Percentiles rank a stretch among this genome's conserved stretches.
Evolutionary conservation across 2,113 vertebrate species (phyloP).

Genomic region (Chroicocephalus ridibundus): DNA sequence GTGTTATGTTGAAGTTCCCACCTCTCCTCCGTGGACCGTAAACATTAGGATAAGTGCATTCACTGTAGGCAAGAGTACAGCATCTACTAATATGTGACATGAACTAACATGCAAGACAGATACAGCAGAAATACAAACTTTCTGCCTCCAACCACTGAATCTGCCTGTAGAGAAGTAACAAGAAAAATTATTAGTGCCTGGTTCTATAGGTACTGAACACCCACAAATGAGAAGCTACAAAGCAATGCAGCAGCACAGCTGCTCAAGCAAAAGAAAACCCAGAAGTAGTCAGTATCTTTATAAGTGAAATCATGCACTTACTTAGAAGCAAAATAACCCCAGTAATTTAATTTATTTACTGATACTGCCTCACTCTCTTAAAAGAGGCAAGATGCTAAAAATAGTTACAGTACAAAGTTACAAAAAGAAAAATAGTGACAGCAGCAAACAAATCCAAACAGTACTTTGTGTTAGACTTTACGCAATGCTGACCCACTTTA

Average conservation of each 20-base stretch:
- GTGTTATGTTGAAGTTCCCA: neutral
- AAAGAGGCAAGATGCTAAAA: constrained; percentile 24
- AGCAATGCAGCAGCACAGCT: neutral
- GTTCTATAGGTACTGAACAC: neutral
- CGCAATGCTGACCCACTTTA: neutral
- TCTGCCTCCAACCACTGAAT: constrained; percentile 16
- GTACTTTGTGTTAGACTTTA: neutral
- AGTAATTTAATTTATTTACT: neutral
- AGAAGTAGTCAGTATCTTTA: neutral
- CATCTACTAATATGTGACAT: neutral
- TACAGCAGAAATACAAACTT: neutral
- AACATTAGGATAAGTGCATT: neutral
- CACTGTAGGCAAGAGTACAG: neutral
- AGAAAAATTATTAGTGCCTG: neutral
- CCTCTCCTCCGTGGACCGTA: neutral
- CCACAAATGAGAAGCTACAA: neutral
- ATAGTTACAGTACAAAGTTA: neutral
- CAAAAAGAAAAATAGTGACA: constrained; percentile 21
- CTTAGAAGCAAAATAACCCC: neutral
- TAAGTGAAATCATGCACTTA: neutral
- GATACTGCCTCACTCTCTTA: neutral
- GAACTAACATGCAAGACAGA: neutral
- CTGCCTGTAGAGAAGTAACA: constrained; percentile 5
- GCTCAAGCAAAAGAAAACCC: neutral
- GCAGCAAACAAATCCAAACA: constrained; percentile 26